These are phyloP conservation scores for Goniozus legneri DNA, from an alignment of 1,140 invertebrate genomes.

Conservation along the genomic window DNA sequence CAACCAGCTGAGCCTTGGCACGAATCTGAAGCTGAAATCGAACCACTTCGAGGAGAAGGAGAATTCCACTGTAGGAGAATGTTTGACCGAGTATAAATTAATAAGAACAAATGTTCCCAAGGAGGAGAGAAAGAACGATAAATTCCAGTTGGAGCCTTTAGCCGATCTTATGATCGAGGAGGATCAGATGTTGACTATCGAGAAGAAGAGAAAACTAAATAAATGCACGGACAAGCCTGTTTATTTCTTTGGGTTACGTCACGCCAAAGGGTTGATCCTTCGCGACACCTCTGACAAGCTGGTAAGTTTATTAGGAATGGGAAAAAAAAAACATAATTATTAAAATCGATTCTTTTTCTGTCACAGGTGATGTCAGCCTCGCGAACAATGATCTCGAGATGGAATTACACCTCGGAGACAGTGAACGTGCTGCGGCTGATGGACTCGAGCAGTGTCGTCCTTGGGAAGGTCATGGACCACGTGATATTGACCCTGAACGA, in stretches of 20 bases:
- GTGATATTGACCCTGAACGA: conserved; percentile 16
- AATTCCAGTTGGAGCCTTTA: conserved; percentile 13
- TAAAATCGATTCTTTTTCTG: no score
- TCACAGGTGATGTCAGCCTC: no score
- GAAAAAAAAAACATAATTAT: no score
- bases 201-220: conserved; percentile 27
- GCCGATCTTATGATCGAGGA: not conserved
- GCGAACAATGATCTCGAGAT: conserved; percentile 13
- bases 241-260: conserved; percentile 29
- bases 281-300: conserved; percentile 26
- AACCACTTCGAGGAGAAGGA: conserved; percentile 35
- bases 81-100: conserved; percentile 37
- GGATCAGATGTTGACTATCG: conserved; percentile 9
- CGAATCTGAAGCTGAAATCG: conserved; percentile 15
- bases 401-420: conserved; percentile 22
- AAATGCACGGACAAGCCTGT: conserved; percentile 25
- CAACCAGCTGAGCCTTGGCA: conserved; percentile 34
- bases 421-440: conserved; percentile 20
- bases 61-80: conserved; percentile 40
- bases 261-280: conserved; percentile 24
- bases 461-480: conserved; percentile 22
- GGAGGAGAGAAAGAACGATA: not conserved
- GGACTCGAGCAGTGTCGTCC: conserved; percentile 12
- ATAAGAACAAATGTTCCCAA: not conserved
- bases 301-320: no score